These are phyloP conservation scores for Ophion ellenae DNA, from an alignment of 2,888 invertebrate genomes.

Conservation along the genomic window DNA sequence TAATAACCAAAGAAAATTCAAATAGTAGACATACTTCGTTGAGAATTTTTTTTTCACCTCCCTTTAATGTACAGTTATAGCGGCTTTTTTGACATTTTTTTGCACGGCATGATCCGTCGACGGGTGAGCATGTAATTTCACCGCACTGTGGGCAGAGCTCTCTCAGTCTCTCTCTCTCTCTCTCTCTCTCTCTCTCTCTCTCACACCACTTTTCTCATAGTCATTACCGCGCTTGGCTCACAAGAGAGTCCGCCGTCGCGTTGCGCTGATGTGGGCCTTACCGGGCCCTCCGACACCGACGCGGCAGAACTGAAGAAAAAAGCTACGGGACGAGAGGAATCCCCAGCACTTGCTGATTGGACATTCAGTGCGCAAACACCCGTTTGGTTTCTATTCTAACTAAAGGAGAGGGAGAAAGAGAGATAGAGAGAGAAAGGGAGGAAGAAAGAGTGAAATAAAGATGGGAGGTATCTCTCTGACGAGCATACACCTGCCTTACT, in stretches of 20 bases:
- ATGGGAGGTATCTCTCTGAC: constrained; percentile 41
- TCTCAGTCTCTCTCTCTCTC: background rate
- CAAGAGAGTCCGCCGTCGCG: constrained; percentile 29
- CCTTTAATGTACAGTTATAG: background rate
- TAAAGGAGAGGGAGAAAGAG: constrained; percentile 15
- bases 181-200: background rate
- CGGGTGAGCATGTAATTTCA: constrained; percentile 60
- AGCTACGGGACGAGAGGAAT: constrained; percentile 47
- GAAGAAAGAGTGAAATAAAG: constrained; percentile 1
- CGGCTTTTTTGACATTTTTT: constrained; percentile 33
- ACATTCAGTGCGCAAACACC: constrained; percentile 71
- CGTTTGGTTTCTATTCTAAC: constrained; percentile 63
- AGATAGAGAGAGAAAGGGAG: background rate
- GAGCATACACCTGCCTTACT: constrained; percentile 49
- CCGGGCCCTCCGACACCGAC: constrained; percentile 36
- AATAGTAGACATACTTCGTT: background rate
- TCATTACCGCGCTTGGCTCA: constrained; percentile 55
- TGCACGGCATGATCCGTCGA: constrained; percentile 51
- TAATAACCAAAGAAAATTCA: no score
- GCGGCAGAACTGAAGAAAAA: constrained; percentile 56
- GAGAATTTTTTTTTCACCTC: background rate
- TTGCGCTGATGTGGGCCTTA: constrained; percentile 44
- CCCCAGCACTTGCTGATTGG: constrained; percentile 70
- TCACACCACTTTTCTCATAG: constrained; percentile 61
- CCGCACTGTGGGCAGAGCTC: constrained; percentile 39